Evolutionary conservation across 2,797 vertebrate genomes (phyloP), one percentile per base, ranked within the genome.

Genomic region (Liparis tanakae): DNA sequence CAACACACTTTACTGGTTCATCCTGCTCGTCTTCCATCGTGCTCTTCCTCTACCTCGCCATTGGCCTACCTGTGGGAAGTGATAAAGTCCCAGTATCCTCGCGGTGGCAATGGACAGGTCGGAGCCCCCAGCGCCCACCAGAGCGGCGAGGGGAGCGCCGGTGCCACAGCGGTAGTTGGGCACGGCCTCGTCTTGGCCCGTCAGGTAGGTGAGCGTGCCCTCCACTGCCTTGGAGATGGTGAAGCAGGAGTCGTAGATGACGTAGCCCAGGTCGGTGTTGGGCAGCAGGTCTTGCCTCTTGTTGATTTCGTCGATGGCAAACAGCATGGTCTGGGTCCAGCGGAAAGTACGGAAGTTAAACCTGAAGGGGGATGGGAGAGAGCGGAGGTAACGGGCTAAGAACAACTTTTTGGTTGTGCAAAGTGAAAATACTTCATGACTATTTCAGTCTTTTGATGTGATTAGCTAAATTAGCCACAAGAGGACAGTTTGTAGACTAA

Each of bases 311-410:
- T 94, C 63, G 51, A 97, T 93, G 7, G 94, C 94, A 61, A 95
- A 96, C 79, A 96, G 93, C 96, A 97, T 96, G 25, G 95, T 94
- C 90, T 95, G 95, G 41, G 96, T 91, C 96, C 96, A 96, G 66
- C 92, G 91, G 87, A 97, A 96, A 13, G 95, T 94, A 0, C 93
- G 86, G 71, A 95, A 96, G 87, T 97, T 96, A 86, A 98, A 97
- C 54, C 96, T 97, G 71, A 34, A 79, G 41, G 41, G 61, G 54
- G 37, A 17, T 1, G 50, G 65, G 20, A 61, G 13, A 41, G 17
- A 1, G 1, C 64, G 10, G 20, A 36, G 63, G 3, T 22, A 30
- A n/a, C 36, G 20, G 6, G 22, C 1, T 41, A 10, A 10, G 13
- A 36, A 58, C 22, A 51, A 51, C 10, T 18, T 12, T 12, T 12